Base-by-base conservation (phyloP, 2,113 vertebrate genomes). In the Eubucco bourcierii region DNA sequence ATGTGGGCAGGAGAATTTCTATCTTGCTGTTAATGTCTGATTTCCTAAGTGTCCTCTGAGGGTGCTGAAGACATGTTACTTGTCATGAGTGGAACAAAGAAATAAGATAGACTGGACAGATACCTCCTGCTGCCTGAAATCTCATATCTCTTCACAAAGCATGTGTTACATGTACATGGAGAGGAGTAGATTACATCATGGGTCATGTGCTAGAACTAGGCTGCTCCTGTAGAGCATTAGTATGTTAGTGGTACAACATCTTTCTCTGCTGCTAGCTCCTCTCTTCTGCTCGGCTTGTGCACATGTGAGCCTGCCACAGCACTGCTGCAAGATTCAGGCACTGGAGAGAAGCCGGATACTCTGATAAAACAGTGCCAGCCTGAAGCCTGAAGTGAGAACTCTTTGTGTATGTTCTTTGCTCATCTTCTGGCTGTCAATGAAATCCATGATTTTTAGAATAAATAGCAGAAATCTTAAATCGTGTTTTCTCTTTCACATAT, bases 21-120 rank as follows among this genome's bases (percentile, higher is more conserved):
- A 7, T 84, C 79, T 80, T 73, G 28, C 64, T 39, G 55, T 85
- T 95, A 87, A 66, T 56, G 59, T 39, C 87, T 89, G 63, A 84
- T 87, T 90, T 96, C 44, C 39, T 84, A 82, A 94, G 64, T n/a
- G 46, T 80, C 78, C 60, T 95, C 59, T 82, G 84, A 76, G 84
- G 39, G 50, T 87, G 55, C 59, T 68, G 59, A 81, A 76, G 81
- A 73, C 1, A 8, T 71, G 67, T 80, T 88, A 47, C 61, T 75
- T 77, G 67, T 79, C 52, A 33, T 74, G 71, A 90, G 63, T 52
- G n/a, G 55, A 84, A 84, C 3, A 60, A 41, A 75, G 6, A 84
- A 80, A 88, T 72, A 60, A 72, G 81, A 17, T 23, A 61, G 61
- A 60, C 21, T 23, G 31, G 5, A n/a, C 71, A 87, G 74, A 93